A percentile compares a stretch with the other conserved stretches of the same genome.
phyloP scores from a whole-genome alignment of 2,113 vertebrate genomes.

The Amazona vittata region DNA sequence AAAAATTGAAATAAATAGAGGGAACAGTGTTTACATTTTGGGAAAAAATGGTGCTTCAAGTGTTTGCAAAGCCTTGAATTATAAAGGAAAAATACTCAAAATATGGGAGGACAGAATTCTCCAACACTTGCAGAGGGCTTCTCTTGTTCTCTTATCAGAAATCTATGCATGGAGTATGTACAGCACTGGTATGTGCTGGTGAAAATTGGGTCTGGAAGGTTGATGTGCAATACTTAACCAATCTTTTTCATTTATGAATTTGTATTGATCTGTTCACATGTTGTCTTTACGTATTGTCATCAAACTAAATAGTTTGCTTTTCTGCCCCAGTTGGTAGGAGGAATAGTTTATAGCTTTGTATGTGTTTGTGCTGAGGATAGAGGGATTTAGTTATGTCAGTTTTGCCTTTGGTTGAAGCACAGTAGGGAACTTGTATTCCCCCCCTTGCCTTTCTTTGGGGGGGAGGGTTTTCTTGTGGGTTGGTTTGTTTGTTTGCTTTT shows the following conservation, averaged over 20 bases:
- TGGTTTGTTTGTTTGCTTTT: neutral
- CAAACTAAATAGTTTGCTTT: neutral
- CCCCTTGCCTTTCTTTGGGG: neutral
- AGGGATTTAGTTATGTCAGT: neutral
- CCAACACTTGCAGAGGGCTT: neutral
- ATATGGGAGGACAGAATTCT: neutral
- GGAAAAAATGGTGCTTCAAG: neutral
- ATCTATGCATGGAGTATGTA: neutral
- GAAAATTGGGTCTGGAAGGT: neutral
- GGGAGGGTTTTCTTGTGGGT: neutral
- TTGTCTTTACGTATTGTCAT: neutral
- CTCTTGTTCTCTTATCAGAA: neutral
- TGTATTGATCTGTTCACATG: neutral
- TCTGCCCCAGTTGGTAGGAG: neutral
- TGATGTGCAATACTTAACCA: neutral
- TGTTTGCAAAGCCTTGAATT: neutral
- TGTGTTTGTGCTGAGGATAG: neutral
- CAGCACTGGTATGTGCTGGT: neutral
- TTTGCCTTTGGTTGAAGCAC: neutral
- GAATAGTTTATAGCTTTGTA: neutral
- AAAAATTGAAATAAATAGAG: neutral
- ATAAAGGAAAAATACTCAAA: neutral
- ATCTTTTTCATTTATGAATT: neutral
- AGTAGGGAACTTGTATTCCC: neutral
- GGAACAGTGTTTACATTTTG: neutral